Conservation (phyloP, 2,888 invertebrate genomes). For the Crossocerus cetratus region DNA sequence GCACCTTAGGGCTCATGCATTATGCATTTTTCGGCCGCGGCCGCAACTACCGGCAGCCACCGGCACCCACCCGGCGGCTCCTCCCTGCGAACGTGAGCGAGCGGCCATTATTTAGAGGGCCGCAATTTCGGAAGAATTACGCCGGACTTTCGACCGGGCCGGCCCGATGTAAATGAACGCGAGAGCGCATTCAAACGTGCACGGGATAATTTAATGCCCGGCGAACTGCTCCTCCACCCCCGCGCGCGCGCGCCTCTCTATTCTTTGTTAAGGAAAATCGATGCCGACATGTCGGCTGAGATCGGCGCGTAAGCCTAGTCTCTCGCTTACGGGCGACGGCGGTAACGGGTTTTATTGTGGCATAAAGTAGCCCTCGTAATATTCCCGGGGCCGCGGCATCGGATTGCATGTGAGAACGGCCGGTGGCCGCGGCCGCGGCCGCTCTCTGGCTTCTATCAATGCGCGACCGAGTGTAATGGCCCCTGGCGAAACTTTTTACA, state of each 20-base stretch:
- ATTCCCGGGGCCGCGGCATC: background rate
- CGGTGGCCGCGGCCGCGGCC: background rate
- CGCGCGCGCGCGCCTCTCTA: no score
- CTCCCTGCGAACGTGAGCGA: no score
- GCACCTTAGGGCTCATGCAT: background rate
- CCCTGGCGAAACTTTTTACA: background rate
- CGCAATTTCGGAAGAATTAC: constrained; percentile 3
- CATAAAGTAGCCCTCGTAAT: background rate
- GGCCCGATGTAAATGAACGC: background rate
- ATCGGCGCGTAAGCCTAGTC: background rate
- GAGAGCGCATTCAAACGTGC: background rate
- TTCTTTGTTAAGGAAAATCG: constrained; percentile 4
- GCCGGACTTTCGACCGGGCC: background rate
- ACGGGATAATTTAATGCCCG: background rate
- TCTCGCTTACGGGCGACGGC: background rate
- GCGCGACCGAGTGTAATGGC: background rate
- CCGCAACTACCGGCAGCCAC: no score
- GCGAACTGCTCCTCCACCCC: no score
- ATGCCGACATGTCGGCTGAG: background rate
- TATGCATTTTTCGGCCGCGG: background rate
- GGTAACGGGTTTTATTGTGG: background rate
- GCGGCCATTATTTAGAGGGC: background rate
- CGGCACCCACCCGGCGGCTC: no score
- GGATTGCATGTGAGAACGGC: background rate
- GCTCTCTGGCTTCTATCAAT: background rate